Percentiles rank a stretch among this genome's conserved stretches.
Conservation (phyloP, 2,888 invertebrate genomes). For the Eurytoma adleriae region DNA sequence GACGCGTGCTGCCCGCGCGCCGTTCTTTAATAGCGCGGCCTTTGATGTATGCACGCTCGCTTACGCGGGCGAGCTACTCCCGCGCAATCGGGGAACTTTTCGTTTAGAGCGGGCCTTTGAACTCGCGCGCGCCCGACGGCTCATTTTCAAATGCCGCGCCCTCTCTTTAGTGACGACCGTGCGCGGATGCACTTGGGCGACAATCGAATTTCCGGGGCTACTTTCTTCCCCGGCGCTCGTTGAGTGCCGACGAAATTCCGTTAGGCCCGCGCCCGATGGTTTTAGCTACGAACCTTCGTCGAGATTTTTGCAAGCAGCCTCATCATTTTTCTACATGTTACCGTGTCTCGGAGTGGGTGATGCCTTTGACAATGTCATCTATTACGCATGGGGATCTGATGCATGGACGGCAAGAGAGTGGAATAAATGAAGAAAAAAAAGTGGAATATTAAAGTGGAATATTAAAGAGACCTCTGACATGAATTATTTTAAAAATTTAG, state of each 20-base stretch:
- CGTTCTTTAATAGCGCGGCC: slow-evolving; percentile 1
- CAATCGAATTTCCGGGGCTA: slow-evolving; percentile 32
- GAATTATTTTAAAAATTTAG: no score
- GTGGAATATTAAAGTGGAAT: no score
- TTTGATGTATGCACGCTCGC: slow-evolving; percentile 20
- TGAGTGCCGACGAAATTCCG: background rate
- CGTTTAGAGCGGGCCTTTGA: slow-evolving; percentile 7
- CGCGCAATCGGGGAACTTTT: background rate
- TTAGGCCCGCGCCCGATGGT: background rate
- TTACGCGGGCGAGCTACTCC: background rate
- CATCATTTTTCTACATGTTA: no score
- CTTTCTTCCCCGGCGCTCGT: background rate
- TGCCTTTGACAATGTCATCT: no score
- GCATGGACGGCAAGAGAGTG: no score
- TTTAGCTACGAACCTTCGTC: background rate
- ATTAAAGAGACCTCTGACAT: no score
- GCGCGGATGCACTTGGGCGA: slow-evolving; percentile 1
- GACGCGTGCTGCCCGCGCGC: no score
- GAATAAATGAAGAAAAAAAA: no score
- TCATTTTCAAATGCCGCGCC: background rate
- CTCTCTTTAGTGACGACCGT: background rate
- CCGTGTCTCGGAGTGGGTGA: no score
- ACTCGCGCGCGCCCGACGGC: background rate
- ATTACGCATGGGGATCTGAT: no score
- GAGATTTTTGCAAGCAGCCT: background rate